phyloP scores from a whole-genome alignment of 92 coral and sea anemone genomes.

The Chrysogorgia sp. region DNA sequence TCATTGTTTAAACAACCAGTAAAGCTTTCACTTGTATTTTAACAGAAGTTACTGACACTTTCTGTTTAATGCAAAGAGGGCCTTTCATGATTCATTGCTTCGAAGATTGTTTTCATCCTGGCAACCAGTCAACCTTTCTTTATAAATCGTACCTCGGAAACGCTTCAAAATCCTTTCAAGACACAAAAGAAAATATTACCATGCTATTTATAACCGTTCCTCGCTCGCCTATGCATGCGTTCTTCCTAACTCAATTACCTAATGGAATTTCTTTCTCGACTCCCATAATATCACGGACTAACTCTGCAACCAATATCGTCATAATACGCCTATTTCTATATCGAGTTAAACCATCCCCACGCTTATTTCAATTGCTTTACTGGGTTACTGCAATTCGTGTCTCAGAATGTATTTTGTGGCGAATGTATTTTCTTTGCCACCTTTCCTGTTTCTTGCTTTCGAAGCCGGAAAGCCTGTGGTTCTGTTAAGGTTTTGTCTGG shows the following conservation, averaged over 20 bases:
- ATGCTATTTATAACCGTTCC: not conserved
- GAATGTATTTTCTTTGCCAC: not conserved
- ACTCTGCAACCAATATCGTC: too few relatives aligned
- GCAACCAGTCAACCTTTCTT: not conserved
- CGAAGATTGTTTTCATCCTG: not conserved
- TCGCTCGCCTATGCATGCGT: too few relatives aligned
- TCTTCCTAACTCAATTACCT: too few relatives aligned
- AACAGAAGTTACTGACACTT: not conserved
- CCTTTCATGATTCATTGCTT: constrained; percentile 28
- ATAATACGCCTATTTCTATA: too few relatives aligned
- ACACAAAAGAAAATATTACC: too few relatives aligned
- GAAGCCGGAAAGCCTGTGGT: not conserved
- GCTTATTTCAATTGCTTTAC: too few relatives aligned
- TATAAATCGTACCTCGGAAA: not conserved
- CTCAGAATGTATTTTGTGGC: not conserved
- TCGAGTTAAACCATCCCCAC: too few relatives aligned
- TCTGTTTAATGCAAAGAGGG: not conserved
- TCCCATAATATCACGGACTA: too few relatives aligned
- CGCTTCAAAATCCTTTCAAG: not conserved
- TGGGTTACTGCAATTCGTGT: too few relatives aligned
- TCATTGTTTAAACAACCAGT: too few relatives aligned
- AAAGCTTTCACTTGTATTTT: not conserved
- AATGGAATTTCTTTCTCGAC: too few relatives aligned
- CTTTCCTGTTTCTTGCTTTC: not conserved
- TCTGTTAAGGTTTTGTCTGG: not conserved